Evolutionary conservation across 2,113 vertebrate species (phyloP), one percentile per base, ranked within the genome.

Genomic region (Nesoenas mayeri): DNA sequence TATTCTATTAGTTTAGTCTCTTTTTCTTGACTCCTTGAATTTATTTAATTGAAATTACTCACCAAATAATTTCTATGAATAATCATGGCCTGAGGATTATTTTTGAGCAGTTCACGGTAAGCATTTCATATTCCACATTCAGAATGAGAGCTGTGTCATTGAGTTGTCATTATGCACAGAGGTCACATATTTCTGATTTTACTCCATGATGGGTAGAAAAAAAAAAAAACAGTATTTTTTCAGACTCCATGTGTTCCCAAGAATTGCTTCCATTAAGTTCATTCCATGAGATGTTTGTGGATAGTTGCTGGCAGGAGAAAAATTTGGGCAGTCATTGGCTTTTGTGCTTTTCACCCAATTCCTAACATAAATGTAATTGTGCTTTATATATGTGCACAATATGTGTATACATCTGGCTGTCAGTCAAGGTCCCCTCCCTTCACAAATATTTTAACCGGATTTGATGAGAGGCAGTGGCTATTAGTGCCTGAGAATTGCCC

Each of bases 11-110:
- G 79, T 93, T 96, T 92, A 96, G 66, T 28, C 73, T 89, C 66
- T 89, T 93, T 94, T 94, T 93, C 83, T 88, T 62, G 83, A 92
- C 94, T 96, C 64, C 66, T 87, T 96, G 93, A 91, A 92, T 96
- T 96, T 95, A 89, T 96, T 96, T 96, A 97, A 96, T 96, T 96
- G 95, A 97, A 97, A 95, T 96, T 97, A 94, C 83, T 89, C 92
- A 96, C 88, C 96, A 96, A 94, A 92, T 95, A 96, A 97, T 95
- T 93, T 95, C 91, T 77, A 96, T 96, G 91, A 97, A 97, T 97
- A 97, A 96, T 96, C 91, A 95, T 96, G 86, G 61, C 93, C 80
- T 85, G 77, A 64, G 83, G 95, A 95, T 96, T 96, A 92, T 92
- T 96, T 96, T 82, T 85, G 88, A 94, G 92, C 83, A 79, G 40